Evolutionary conservation across 2,113 vertebrate genomes (phyloP).

Genomic region (Chaetodon auriga): DNA sequence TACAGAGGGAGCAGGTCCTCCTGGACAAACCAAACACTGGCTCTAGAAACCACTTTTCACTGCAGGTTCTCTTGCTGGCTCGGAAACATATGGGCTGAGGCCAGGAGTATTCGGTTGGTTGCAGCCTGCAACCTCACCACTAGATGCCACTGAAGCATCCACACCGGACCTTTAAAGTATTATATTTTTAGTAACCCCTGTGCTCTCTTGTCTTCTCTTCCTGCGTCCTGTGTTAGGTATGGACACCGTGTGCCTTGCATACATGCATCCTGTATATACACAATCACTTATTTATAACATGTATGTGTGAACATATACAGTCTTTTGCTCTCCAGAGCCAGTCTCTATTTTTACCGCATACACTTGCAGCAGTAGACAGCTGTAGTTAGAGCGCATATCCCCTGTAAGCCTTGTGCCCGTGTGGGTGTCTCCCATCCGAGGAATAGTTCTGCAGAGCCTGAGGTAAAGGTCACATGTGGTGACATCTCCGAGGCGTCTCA

Average conservation of each 20-base stretch:
- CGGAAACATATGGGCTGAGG: too few relatives aligned
- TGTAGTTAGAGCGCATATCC: conserved; percentile 37
- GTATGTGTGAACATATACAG: not conserved
- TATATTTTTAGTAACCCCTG: too few relatives aligned
- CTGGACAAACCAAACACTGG: too few relatives aligned
- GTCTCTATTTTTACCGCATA: conserved; percentile 38
- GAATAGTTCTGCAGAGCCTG: conserved; percentile 20
- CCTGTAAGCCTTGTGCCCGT: conserved; percentile 56
- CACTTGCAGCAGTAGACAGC: conserved; percentile 40
- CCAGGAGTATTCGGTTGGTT: too few relatives aligned
- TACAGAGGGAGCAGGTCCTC: too few relatives aligned
- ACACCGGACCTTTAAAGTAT: too few relatives aligned
- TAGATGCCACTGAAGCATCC: too few relatives aligned
- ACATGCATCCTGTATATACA: not conserved
- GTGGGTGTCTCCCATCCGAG: conserved; percentile 32
- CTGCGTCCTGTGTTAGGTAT: not conserved
- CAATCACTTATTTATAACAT: not conserved
- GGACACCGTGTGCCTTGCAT: not conserved
- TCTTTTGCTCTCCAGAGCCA: not conserved
- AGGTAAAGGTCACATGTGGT: conserved; percentile 59
- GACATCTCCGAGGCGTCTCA: conserved; percentile 41
- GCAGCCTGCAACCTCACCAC: too few relatives aligned
- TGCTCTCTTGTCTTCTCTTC: too few relatives aligned
- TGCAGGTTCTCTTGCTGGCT: too few relatives aligned
- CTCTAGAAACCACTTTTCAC: too few relatives aligned